A percentile compares a stretch with the other conserved stretches of the same genome.
Evolutionary conservation across 2,888 invertebrate genomes (phyloP).

Genomic region (Drosophila macrospina): DNA sequence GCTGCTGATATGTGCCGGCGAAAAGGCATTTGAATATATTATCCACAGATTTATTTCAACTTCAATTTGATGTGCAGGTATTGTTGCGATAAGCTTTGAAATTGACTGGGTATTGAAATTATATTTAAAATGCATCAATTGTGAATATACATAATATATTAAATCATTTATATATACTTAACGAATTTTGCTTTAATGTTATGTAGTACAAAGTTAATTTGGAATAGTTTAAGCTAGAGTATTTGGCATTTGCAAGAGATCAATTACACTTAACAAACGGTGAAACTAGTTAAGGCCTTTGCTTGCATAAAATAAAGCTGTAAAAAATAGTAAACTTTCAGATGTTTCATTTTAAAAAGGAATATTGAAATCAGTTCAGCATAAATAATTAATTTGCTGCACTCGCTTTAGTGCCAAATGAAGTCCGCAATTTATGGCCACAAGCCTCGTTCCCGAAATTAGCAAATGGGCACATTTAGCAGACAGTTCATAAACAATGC

Average conservation of each 20-base stretch:
- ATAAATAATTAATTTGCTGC: slow-evolving; percentile 5
- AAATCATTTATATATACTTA: too few species aligned
- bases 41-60: slow-evolving; percentile 8
- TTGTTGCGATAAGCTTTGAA: neutral
- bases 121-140: too few species aligned
- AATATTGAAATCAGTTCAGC: neutral
- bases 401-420: neutral
- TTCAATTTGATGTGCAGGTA: slow-evolving; percentile 1
- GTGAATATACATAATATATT: too few species aligned
- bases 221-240: too few species aligned
- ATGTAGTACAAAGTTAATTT: too few species aligned
- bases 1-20: neutral
- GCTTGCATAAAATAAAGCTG: too few species aligned
- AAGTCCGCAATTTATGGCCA: slow-evolving; percentile 13
- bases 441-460: slow-evolving; percentile 15
- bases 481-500: slow-evolving; percentile 44
- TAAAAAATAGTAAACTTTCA: too few species aligned
- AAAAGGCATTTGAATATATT: slow-evolving; percentile 21
- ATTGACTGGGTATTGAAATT: neutral
- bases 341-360: neutral
- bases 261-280: too few species aligned
- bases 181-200: too few species aligned
- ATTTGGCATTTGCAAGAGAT: too few species aligned
- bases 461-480: slow-evolving; percentile 22
- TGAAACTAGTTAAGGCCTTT: too few species aligned